Conservation (phyloP, 2,797 vertebrate genomes). For the Syndactyla subalaris region DNA sequence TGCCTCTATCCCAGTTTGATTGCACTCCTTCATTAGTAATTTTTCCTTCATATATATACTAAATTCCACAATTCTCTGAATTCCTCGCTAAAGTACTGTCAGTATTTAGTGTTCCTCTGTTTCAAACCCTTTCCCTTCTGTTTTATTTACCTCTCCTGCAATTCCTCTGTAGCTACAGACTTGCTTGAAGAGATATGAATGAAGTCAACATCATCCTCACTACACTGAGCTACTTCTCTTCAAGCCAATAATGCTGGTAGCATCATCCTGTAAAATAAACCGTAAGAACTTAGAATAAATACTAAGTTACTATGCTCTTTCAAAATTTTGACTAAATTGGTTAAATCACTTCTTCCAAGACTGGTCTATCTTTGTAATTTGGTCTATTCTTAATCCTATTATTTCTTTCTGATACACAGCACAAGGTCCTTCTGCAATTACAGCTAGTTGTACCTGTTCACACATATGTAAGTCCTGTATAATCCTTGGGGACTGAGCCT, state of each 20-base stretch:
- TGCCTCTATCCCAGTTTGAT: too few species aligned
- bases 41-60: background rate
- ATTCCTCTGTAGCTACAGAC: background rate
- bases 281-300: background rate
- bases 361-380: background rate
- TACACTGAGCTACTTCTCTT: background rate
- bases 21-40: background rate
- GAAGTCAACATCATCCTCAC: background rate
- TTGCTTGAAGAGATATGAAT: background rate
- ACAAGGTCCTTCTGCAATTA: background rate
- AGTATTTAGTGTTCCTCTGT: background rate
- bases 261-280: background rate
- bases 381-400: background rate
- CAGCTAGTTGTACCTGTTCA: background rate
- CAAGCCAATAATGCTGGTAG: background rate
- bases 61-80: background rate
- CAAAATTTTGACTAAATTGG: background rate
- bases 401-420: background rate
- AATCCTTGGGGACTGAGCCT: background rate
- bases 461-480: background rate
- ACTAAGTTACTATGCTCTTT: background rate
- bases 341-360: background rate
- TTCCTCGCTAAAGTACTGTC: background rate
- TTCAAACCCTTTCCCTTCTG: background rate
- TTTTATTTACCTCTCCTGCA: background rate